These are phyloP conservation scores for Empis stercorea DNA, from an alignment of 2,888 invertebrate genomes.

Conservation along the genomic window DNA sequence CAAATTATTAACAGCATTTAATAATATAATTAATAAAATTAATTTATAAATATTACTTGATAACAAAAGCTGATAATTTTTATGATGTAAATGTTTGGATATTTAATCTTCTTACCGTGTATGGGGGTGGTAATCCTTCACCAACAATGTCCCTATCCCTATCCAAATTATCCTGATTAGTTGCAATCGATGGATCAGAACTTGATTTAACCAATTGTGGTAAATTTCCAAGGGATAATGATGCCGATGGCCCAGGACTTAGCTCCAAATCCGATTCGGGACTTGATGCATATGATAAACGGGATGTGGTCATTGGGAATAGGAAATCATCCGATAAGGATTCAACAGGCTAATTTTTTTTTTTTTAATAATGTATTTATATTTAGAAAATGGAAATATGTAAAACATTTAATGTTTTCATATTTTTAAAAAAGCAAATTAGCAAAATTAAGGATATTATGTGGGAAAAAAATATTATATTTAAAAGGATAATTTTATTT, in stretches of 20 bases:
- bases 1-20: too few species aligned
- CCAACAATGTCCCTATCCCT: slow-evolving; percentile 48
- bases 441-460: too few species aligned
- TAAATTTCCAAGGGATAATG: slow-evolving; percentile 42
- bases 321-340: slow-evolving; percentile 96
- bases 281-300: slow-evolving; percentile 89
- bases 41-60: too few species aligned
- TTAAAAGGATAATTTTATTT: slow-evolving; percentile 4
- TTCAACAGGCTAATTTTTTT: slow-evolving; percentile 67
- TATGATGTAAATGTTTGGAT: too few species aligned
- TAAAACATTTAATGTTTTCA: too few species aligned
- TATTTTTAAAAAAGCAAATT: too few species aligned
- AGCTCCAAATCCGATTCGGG: slow-evolving; percentile 92
- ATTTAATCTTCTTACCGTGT: slow-evolving; percentile 52
- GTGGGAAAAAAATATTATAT: too few species aligned
- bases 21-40: too few species aligned
- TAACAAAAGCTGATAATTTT: too few species aligned
- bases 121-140: slow-evolving; percentile 65
- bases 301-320: slow-evolving; percentile 93
- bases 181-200: slow-evolving; percentile 88
- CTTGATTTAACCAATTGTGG: slow-evolving; percentile 67
- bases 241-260: slow-evolving; percentile 55
- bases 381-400: slow-evolving; percentile 9
- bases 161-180: slow-evolving; percentile 76
- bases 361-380: slow-evolving; percentile 13